Evolutionary conservation across 1,140 invertebrate species (phyloP).

Genomic region (Pseudomyrmex sp.): DNA sequence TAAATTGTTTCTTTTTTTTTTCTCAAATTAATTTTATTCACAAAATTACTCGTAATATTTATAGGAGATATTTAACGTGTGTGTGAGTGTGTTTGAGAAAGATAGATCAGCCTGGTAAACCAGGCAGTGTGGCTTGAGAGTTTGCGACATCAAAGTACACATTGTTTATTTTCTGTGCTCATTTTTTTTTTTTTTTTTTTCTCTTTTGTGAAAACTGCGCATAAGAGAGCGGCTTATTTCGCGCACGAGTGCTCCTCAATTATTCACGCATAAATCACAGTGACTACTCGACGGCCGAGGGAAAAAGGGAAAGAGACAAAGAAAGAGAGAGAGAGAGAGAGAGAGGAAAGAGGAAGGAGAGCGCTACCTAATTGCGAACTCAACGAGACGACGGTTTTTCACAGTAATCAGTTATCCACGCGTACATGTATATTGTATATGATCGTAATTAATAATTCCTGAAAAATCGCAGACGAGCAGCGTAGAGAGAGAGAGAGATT

Average conservation of each 20-base stretch:
- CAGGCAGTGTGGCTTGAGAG: constrained; percentile 18
- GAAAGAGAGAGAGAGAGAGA: too few species aligned
- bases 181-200: background rate
- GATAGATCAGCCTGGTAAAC: constrained; percentile 3
- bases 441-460: constrained; percentile 63
- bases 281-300: background rate
- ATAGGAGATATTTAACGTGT: too few species aligned
- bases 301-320: too few species aligned
- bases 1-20: too few species aligned
- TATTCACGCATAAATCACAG: constrained; percentile 66
- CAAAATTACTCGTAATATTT: too few species aligned
- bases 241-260: constrained; percentile 22
- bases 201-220: background rate
- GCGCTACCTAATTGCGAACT: constrained; percentile 55
- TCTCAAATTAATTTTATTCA: too few species aligned
- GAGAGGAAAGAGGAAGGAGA: too few species aligned
- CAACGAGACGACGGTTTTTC: constrained; percentile 39
- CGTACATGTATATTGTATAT: background rate
- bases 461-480: constrained; percentile 53
- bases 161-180: background rate
- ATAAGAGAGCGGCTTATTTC: constrained; percentile 11
- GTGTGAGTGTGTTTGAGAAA: background rate
- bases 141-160: constrained; percentile 45
- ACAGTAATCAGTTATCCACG: constrained; percentile 64
- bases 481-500: too few species aligned